Evolutionary conservation across 2,888 invertebrate genomes (phyloP).

Genomic region (Andrena trimmerana): DNA sequence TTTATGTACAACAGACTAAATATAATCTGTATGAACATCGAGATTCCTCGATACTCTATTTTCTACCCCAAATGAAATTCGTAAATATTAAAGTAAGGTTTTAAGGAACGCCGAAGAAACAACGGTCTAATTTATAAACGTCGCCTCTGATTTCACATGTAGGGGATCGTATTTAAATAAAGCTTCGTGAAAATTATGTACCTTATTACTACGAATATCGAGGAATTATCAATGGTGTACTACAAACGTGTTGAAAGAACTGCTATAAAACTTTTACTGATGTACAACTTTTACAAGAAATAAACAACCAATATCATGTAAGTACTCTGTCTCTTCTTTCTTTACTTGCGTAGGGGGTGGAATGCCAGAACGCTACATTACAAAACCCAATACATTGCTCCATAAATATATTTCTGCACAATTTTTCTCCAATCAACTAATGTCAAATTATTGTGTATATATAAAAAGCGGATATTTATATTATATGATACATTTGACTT

Average conservation of each 20-base stretch:
- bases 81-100: constrained; percentile 7
- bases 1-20: constrained; percentile 69
- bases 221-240: constrained; percentile 62
- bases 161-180: constrained; percentile 15
- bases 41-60: constrained; percentile 59
- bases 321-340: constrained; percentile 11
- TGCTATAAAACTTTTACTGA: constrained; percentile 69
- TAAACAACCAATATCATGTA: constrained; percentile 75
- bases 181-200: constrained; percentile 27
- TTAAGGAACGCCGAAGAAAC: constrained; percentile 13
- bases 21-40: constrained; percentile 55
- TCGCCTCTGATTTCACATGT: constrained; percentile 11
- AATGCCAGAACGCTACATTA: constrained; percentile 8
- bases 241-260: constrained; percentile 63
- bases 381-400: constrained; percentile 51
- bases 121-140: constrained; percentile 18
- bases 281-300: constrained; percentile 76
- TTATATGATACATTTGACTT: constrained; percentile 52
- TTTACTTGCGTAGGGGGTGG: background rate
- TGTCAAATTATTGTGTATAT: constrained; percentile 62
- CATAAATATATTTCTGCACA: constrained; percentile 66
- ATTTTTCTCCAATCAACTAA: constrained; percentile 57
- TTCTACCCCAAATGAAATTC: constrained; percentile 34
- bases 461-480: constrained; percentile 63
- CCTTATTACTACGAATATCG: constrained; percentile 51